phyloP scores from a whole-genome alignment of 2,888 invertebrate genomes.

The Carpatolechia fugitivella region DNA sequence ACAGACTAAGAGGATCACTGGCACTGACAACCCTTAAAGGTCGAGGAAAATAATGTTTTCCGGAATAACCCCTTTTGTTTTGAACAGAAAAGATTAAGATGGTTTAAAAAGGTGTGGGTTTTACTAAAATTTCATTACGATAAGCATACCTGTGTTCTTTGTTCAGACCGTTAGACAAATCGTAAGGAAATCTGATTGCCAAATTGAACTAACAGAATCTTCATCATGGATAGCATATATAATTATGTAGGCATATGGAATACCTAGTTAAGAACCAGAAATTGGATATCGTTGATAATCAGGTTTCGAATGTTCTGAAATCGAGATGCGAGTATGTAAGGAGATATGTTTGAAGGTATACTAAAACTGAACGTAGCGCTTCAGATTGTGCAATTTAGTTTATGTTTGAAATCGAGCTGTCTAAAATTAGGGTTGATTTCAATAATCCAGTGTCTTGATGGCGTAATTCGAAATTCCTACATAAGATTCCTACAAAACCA shows the following conservation, averaged over 20 bases:
- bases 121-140: too few species aligned
- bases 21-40: background rate
- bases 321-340: background rate
- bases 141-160: too few species aligned
- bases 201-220: too few species aligned
- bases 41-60: conserved; percentile 1
- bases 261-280: background rate
- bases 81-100: background rate
- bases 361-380: too few species aligned
- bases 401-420: too few species aligned
- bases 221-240: too few species aligned
- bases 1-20: background rate
- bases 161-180: background rate
- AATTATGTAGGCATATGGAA: too few species aligned
- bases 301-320: background rate
- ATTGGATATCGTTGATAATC: background rate
- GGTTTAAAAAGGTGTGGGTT: background rate
- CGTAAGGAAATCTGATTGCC: background rate
- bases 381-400: too few species aligned
- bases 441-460: too few species aligned
- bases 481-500: background rate
- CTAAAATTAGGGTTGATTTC: too few species aligned
- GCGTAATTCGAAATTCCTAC: too few species aligned
- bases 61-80: conserved; percentile 3
- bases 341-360: background rate